Conservation (phyloP, 2,888 invertebrate species). For the Cantharis rufa region DNA sequence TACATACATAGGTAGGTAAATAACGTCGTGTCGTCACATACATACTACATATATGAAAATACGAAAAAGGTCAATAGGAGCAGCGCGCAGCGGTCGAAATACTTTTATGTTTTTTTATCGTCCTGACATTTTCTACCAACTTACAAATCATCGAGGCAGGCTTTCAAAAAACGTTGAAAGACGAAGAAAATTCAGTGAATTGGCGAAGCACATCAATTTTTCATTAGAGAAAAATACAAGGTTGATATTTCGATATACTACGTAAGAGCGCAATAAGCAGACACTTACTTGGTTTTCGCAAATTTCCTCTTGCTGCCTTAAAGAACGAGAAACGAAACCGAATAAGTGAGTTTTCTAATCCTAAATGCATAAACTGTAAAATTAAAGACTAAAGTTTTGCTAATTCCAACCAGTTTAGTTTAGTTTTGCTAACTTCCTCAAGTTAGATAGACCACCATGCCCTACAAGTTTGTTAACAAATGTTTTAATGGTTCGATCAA, state of each 20-base stretch:
- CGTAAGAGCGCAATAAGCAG: background rate
- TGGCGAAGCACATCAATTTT: constrained; percentile 25
- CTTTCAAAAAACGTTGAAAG: constrained; percentile 10
- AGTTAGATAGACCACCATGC: constrained; percentile 8
- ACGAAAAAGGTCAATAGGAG: background rate
- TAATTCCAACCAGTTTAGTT: constrained; percentile 20
- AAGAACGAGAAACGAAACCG: constrained; percentile 9
- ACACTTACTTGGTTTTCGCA: constrained; percentile 18
- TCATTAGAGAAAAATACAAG: constrained; percentile 25
- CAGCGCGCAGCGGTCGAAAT: background rate
- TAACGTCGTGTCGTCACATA: background rate
- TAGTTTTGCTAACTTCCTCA: constrained; percentile 14
- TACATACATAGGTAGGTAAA: background rate
- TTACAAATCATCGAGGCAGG: constrained; percentile 20
- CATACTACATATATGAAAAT: background rate
- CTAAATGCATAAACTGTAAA: constrained; percentile 13
- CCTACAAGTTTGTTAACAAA: constrained; percentile 19
- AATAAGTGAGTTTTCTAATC: background rate
- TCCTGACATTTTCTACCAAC: constrained; percentile 14
- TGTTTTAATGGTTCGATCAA: constrained; percentile 22
- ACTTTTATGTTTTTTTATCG: background rate
- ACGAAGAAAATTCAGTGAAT: constrained; percentile 19
- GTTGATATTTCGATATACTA: constrained; percentile 19
- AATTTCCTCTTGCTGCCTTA: constrained; percentile 4
- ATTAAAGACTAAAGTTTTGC: constrained; percentile 11